Percentiles rank a stretch among this genome's conserved stretches.
These are phyloP conservation scores for Hipposideros armiger DNA, from an alignment of 2,113 vertebrate species.

Conservation along the genomic window DNA sequence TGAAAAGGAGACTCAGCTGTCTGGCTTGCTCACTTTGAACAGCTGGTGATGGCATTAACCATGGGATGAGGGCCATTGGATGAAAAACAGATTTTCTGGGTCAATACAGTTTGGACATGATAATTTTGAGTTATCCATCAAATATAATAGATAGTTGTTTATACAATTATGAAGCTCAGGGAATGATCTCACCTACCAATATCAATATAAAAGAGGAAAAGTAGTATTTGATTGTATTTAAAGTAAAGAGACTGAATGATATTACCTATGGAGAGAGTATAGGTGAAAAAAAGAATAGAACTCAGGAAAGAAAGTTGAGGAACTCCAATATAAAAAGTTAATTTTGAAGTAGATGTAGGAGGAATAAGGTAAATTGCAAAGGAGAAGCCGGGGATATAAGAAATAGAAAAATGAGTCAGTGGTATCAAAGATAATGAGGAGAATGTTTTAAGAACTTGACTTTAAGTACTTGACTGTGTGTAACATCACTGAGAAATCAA, in stretches of 20 bases:
- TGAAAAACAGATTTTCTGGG: background rate
- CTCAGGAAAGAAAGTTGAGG: background rate
- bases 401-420: background rate
- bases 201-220: conserved; percentile 35
- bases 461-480: background rate
- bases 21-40: background rate
- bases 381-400: background rate
- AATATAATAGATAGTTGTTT: background rate
- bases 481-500: background rate
- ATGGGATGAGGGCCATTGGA: background rate
- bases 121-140: conserved; percentile 45
- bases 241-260: background rate
- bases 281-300: background rate
- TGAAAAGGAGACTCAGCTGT: background rate
- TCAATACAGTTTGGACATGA: conserved; percentile 18
- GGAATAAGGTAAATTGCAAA: background rate
- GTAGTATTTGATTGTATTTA: conserved; percentile 1
- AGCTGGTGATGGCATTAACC: background rate
- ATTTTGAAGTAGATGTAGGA: background rate
- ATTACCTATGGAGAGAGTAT: background rate
- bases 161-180: background rate
- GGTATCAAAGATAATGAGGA: background rate
- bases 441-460: background rate
- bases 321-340: background rate
- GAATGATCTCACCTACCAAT: background rate